Base-by-base conservation (phyloP, 92 coral and sea anemone species). In the Phymanthus crucifer region DNA sequence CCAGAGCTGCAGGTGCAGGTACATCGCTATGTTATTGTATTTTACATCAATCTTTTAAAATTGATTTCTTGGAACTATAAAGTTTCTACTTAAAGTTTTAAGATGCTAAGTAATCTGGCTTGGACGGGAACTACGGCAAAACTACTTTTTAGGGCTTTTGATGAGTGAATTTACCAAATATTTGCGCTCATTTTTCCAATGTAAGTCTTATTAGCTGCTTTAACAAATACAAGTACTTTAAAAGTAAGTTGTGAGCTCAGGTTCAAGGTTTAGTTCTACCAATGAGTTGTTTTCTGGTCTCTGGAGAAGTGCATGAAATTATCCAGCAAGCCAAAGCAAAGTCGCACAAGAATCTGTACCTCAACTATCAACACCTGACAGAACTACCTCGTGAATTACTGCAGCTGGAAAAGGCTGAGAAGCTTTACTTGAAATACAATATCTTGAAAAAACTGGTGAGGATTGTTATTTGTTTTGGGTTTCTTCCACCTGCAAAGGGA, bases 321-420 rank as follows among this genome's bases (percentile, higher is more conserved):
- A 79, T 94, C 45, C 40, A 46, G 40, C 87, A 81, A 75, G 98
- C 98, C 6, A 83, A 76, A 58, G 37, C 72, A 27, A 68, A 85
- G 17, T 78, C 82, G 10, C 81, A 92, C 71, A 81, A 92, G 4
- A 87, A 89, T 74, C 38, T 94, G 68, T 94, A 90, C 71, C 76
- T 94, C 43, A 94, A 92, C 87, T 92, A 94, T 81, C 94, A 91
- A 27, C 87, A 90, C 72, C 86, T 94, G 3, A 57, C 84, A 50
- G 98, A 94, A 56, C 57, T 94, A 21, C 98, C 98, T 14, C 73
- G 65, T 56, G 92, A 84, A 46, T 70, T 92, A 32, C 81, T 94
- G 32, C 73, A 83, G 11, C 84, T 94, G 56, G 75, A 80, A 27
- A 84, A 83, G 70, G 88, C 88, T 31, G 87, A 88, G 79, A 90